Conservation (phyloP, 1,140 invertebrate genomes). For the Achatina immaculata region DNA sequence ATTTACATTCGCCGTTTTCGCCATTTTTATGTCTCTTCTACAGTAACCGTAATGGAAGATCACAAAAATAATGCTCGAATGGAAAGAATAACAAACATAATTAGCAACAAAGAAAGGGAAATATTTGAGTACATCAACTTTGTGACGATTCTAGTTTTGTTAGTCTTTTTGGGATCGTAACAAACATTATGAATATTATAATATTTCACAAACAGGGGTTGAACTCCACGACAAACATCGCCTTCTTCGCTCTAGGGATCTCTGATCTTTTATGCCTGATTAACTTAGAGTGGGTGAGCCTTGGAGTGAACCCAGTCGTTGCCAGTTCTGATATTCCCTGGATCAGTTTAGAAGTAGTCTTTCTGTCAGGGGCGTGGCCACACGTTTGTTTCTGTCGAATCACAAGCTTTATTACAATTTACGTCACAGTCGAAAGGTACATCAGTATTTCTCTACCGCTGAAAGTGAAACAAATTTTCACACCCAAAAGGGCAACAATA, state of each 20-base stretch:
- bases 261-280: not conserved
- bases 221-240: not conserved
- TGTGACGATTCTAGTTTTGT: not conserved
- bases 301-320: not conserved
- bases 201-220: conserved; percentile 12
- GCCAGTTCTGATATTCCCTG: not conserved
- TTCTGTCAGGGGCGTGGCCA: not conserved
- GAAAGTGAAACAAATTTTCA: not conserved
- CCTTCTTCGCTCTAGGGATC: not conserved
- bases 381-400: not conserved
- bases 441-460: not conserved
- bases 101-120: not conserved
- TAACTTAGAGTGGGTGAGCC: not conserved
- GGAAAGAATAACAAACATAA: not conserved
- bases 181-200: not conserved
- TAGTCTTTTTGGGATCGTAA: not conserved
- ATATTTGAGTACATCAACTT: not conserved
- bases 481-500: not conserved
- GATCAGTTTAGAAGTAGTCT: not conserved
- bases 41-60: too few relatives aligned
- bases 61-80: too few relatives aligned
- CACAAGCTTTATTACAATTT: not conserved
- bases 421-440: conserved; percentile 14
- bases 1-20: too few relatives aligned
- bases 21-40: too few relatives aligned